Evolutionary conservation across 1,140 invertebrate genomes (phyloP), one percentile per base, ranked within the genome.

Genomic region (Rhopalosiphum maidis): DNA sequence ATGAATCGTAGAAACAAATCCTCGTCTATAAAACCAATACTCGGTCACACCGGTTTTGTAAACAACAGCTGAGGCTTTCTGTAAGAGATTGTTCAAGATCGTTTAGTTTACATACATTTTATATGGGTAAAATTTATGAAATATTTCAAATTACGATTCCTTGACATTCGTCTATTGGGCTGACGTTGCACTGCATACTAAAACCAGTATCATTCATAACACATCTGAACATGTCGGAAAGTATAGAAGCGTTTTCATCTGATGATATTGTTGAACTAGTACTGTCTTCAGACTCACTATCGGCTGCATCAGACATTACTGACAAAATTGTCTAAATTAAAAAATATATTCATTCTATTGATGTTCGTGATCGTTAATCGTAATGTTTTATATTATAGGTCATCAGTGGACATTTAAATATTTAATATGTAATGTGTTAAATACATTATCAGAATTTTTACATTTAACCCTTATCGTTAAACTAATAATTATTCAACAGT

Each of bases 131-230:
- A n/a, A 77, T 15, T 30, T 68, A 68, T n/a, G 15, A 3, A n/a
- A 68, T 68, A 68, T 68, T 68, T 68, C 60, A 68, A 68, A n/a
- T 77, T 77, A 77, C 60, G 60, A 77, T 77, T 77, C 60, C 60
- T 77, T 77, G 60, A n/a, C 60, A 77, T 77, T 77, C 30, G 11
- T 77, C 60, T n/a, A n/a, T 35, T 5, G 30, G 60, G n/a, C 11
- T n/a, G 1, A 23, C n/a, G n/a, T n/a, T 21, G n/a, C n/a, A 6
- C 15, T 35, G 15, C 60, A n/a, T 77, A n/a, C 60, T 77, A n/a
- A 77, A 77, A 77, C 60, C 60, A n/a, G 30, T 77, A 6, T 77
- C n/a, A 4, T 18, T n/a, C 60, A 18, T 77, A 4, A 30, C 4
- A 4, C 60, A 35, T 5, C 0, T 35, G 30, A 77, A n/a, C 15